Percentiles rank a stretch among this genome's conserved stretches.
Conservation (phyloP, 2,888 invertebrate genomes). For the Eulithis prunata region DNA sequence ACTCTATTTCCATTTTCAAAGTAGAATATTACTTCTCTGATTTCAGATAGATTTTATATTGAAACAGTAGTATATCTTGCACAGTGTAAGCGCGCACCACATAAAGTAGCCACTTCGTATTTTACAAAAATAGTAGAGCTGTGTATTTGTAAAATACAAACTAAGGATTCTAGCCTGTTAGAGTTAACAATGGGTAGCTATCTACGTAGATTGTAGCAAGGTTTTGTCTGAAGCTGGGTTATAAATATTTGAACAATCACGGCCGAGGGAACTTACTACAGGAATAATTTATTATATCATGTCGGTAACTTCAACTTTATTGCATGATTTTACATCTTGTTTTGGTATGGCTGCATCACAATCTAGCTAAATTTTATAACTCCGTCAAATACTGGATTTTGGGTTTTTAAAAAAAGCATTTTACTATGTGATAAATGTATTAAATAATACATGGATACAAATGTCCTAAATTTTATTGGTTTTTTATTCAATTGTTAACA, state of each 20-base stretch:
- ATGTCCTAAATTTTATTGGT: too few relatives aligned
- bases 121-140: too few relatives aligned
- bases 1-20: too few relatives aligned
- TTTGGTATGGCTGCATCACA: slow-evolving; percentile 6
- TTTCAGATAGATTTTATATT: neutral
- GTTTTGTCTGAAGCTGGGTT: slow-evolving; percentile 39
- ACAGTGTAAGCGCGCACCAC: too few relatives aligned
- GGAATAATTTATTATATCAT: slow-evolving; percentile 52
- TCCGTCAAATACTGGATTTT: too few relatives aligned
- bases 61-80: too few relatives aligned
- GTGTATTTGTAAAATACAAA: too few relatives aligned
- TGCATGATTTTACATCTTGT: slow-evolving; percentile 30
- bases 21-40: neutral
- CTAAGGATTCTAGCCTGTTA: slow-evolving; percentile 20
- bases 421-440: too few relatives aligned
- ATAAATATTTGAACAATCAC: slow-evolving; percentile 54
- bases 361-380: neutral
- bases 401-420: too few relatives aligned
- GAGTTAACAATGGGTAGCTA: slow-evolving; percentile 37
- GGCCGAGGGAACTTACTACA: slow-evolving; percentile 44
- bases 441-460: too few relatives aligned
- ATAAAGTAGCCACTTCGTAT: too few relatives aligned
- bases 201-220: slow-evolving; percentile 31
- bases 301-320: slow-evolving; percentile 42
- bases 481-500: too few relatives aligned